Evolutionary conservation across 1,140 invertebrate species (phyloP), one percentile per base, ranked within the genome.

Genomic region (Cryptotermes secundus): DNA sequence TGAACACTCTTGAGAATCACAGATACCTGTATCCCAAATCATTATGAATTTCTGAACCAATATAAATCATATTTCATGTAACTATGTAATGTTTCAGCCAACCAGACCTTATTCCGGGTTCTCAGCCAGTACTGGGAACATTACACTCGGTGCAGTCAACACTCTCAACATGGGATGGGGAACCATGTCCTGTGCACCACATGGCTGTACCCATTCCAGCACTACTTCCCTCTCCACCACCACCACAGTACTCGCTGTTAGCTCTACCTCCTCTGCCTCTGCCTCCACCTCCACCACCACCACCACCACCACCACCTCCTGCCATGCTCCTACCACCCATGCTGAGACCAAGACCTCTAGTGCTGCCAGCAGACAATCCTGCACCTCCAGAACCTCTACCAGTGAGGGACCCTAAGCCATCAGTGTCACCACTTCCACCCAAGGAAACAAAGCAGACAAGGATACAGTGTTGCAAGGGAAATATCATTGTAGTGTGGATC

Each of bases 101-200:
- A 35, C 53, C 83, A 72, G 59, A 31, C 79, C 38, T n/a, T 26
- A 36, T 34, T 45, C 34, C 72, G 59, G 38, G 83, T 22, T 14
- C 83, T 49, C 34, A 79, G n/a, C 83, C 36, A 84, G 65, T 36
- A 31, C 26, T 79, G 3, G 65, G 81, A 24, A 85, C 84, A 10
- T 34, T 38, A 24, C 84, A 82, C 19, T 83, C 82, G 1, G 35
- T 83, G 24, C 82, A 83, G 49, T 83, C 81, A 6, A 83, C 82
- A 6, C 26, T 85, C 34, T 36, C 42, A 19, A 85, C 84, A 19
- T 85, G 84, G 84, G 84, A 85, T 53, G 84, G 84, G 24, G 84
- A 85, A 38, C 84, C 84, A 24, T 85, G 84, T 38, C 84, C 84
- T 4, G 84, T 85, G 34, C 84, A 85, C 34, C 84, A 85, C 81